Evolutionary conservation across 2,113 vertebrate genomes (phyloP), one percentile per base, ranked within the genome.

Genomic region (Hiodon alosoides): DNA sequence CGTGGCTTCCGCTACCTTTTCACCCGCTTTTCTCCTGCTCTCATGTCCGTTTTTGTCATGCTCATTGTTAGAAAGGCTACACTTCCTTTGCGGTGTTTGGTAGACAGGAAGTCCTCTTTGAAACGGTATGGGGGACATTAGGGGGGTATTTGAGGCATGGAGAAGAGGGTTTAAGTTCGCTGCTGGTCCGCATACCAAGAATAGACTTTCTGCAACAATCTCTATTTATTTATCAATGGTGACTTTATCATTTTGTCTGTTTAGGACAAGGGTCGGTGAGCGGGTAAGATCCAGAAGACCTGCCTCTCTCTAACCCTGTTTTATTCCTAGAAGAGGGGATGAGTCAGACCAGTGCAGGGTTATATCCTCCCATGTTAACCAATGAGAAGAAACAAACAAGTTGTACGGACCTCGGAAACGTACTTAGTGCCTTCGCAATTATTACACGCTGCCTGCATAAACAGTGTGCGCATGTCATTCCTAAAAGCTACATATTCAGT

Each of bases 101-200:
- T 17, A 80, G 80, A 74, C 77, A 80, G 82, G 82, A 83, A 83
- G 77, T 77, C 65, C 75, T 75, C 67, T 78, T 79, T 66, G 72
- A 71, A 81, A 69, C 54, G 57, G 64, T 51, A 69, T 64, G 69
- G 61, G 72, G 78, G 65, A 58, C 51, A 0, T 55, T 64, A 69
- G 69, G 67, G 58, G 52, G 77, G 53, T 64, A 47, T 58, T 73
- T 65, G 71, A 69, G 66, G 16, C 53, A 69, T 4, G 9, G 3
- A 17, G 31, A 46, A 55, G 59, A 14, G 16, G 51, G 14, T 14
- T 64, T 52, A 48, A 53, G 13, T 61, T 51, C 11, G 14, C 14
- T 6, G 13, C 14, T 4, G 47, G 60, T 50, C 9, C 17, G 31
- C 31, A 31, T 31, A 31, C 31, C 31, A 31, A 31, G 31, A 31